phyloP scores from a whole-genome alignment of 2,888 invertebrate genomes.

The Iselma pallidipennis region DNA sequence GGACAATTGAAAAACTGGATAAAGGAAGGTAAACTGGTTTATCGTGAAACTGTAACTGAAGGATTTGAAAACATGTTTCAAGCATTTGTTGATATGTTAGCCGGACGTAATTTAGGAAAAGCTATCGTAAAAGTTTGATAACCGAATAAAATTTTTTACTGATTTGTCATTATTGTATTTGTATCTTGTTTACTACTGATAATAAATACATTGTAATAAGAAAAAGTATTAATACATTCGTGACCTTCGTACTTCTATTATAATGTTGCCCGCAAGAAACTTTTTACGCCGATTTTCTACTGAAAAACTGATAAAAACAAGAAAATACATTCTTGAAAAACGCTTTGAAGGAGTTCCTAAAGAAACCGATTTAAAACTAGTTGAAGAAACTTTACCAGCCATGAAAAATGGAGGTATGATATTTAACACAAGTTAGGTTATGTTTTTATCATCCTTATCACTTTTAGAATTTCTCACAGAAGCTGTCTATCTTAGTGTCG shows the following conservation, averaged over 20 bases:
- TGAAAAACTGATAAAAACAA: conserved; percentile 51
- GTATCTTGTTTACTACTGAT: too few relatives aligned
- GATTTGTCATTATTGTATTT: too few relatives aligned
- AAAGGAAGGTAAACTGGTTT: conserved; percentile 66
- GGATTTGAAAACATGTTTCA: conserved; percentile 73
- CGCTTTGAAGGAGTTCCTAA: conserved; percentile 70
- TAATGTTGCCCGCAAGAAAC: too few relatives aligned
- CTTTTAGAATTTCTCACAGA: conserved; percentile 68
- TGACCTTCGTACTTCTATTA: too few relatives aligned
- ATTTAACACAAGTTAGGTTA: too few relatives aligned
- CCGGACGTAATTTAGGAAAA: conserved; percentile 71
- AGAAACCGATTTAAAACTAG: conserved; percentile 65
- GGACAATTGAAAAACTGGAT: conserved; percentile 64
- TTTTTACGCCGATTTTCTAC: too few relatives aligned
- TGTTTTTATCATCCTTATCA: too few relatives aligned
- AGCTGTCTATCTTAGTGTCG: conserved; percentile 71
- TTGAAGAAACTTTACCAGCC: conserved; percentile 67
- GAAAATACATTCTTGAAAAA: conserved; percentile 68
- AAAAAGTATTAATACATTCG: too few relatives aligned
- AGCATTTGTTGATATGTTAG: conserved; percentile 65
- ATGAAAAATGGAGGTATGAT: conserved; percentile 74
- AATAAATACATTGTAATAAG: too few relatives aligned
- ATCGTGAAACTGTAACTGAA: conserved; percentile 66
- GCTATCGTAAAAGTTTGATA: conserved; percentile 68
- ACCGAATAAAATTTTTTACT: too few relatives aligned